Base-by-base conservation (phyloP, 2,888 invertebrate genomes). In the Melanchra persicariae region DNA sequence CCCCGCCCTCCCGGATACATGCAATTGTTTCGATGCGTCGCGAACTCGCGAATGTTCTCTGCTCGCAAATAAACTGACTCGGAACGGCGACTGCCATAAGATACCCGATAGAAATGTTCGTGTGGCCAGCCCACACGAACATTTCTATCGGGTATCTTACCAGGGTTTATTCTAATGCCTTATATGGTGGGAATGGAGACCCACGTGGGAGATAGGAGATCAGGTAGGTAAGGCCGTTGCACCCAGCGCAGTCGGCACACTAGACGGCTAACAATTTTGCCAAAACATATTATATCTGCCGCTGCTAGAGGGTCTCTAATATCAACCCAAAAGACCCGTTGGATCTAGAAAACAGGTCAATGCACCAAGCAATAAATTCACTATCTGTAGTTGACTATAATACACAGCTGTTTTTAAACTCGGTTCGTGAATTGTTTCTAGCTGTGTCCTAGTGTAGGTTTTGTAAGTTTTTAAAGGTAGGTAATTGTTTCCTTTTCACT, bases 21-120 rank as follows among this genome's bases (percentile, higher is more conserved):
- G 67, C 85, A 84, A 84, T 84, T 80, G 85, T 78, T 70, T 70
- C 60, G 43, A 54, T 55, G 70, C 62, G 59, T 70, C 71, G 68
- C 74, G 49, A 76, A 70, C 45, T 70, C 71, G 68, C 74, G 49
- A 76, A 70, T 49, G 60, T 74, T 67, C 76, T 55, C 37, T 45
- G 30, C 45, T n/a, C n/a, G 59, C 65, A 7, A 40, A 60, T 60
- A 55, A 59, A 55, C 64, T 58, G 57, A n/a, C n/a, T 22, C 51
- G 10, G 34, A 17, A 37, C 17, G 22, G 19, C 26, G 19, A 45
- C 22, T 19, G 24, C 26, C 24, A 7, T 34, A 30, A 40, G 52
- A 59, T 66, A 75, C 22, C 45, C 30, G 54, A 57, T 54, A 64
- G 63, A 65, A 19, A 40, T 37, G 22, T 10, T 34, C 6, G 47